Evolutionary conservation across 2,113 vertebrate species (phyloP).

Genomic region (Lagopus muta): DNA sequence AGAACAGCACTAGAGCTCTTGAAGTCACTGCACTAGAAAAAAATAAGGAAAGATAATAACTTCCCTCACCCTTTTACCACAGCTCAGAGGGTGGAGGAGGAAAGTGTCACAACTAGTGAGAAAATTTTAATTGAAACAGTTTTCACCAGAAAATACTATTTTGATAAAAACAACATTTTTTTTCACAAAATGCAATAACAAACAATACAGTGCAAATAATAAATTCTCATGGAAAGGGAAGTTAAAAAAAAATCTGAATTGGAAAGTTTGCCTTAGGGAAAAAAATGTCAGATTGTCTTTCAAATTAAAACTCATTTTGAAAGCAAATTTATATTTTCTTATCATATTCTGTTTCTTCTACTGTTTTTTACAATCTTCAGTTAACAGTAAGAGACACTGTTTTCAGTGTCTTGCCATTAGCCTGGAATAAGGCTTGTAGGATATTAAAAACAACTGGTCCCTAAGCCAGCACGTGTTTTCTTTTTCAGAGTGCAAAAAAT

Average conservation of each 20-base stretch:
- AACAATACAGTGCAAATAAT: neutral
- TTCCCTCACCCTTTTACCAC: constrained; percentile 18
- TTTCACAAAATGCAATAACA: neutral
- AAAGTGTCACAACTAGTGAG: constrained; percentile 17
- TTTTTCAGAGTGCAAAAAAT: constrained; percentile 18
- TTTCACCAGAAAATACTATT: constrained; percentile 34
- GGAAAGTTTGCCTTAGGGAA: neutral
- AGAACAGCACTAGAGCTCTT: constrained; percentile 20
- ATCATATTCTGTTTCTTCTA: neutral
- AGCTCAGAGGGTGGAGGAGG: constrained; percentile 18
- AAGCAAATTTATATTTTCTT: constrained; percentile 1
- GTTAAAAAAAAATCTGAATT: neutral
- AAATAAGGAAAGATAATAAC: neutral
- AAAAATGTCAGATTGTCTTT: neutral
- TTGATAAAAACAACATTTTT: constrained; percentile 45
- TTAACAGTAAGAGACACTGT: neutral
- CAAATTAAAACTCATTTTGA: constrained; percentile 13
- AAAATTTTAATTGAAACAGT: constrained; percentile 44
- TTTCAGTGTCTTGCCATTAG: neutral
- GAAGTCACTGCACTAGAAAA: constrained; percentile 8
- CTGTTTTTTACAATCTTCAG: neutral
- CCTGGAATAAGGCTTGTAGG: neutral
- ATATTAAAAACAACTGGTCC: constrained; percentile 24
- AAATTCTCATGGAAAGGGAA: neutral
- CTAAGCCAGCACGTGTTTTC: neutral